phyloP scores from a whole-genome alignment of 2,888 invertebrate genomes.

The Lasioglossum leucozonium region DNA sequence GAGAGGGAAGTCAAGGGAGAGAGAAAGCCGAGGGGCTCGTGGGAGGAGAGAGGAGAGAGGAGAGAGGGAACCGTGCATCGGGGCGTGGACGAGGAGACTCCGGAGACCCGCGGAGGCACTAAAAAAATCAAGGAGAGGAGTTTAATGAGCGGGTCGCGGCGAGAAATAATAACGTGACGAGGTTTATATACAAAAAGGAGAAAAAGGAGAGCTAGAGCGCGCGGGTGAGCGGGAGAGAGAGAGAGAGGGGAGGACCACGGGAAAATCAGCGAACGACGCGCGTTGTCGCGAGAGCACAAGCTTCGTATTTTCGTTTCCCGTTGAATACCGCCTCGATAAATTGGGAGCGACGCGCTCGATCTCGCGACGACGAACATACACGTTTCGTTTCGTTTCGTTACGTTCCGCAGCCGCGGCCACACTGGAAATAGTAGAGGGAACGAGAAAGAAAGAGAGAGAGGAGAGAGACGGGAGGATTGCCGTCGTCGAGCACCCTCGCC shows the following conservation, averaged over 20 bases:
- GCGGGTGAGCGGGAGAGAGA: not conserved
- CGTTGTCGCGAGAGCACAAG: slow-evolving; percentile 29
- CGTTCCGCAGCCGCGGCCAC: slow-evolving; percentile 17
- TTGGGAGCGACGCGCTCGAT: slow-evolving; percentile 36
- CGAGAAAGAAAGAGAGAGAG: too few relatives aligned
- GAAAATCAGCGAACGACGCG: slow-evolving; percentile 29
- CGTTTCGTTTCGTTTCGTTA: slow-evolving; percentile 32
- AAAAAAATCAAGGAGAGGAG: slow-evolving; percentile 64
- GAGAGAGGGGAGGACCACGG: not conserved
- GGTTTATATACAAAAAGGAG: slow-evolving; percentile 50
- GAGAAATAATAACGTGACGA: slow-evolving; percentile 68
- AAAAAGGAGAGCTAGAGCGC: not conserved
- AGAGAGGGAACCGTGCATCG: slow-evolving; percentile 65
- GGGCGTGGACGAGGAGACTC: slow-evolving; percentile 72
- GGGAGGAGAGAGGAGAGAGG: not conserved
- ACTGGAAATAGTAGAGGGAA: slow-evolving; percentile 42
- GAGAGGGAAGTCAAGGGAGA: slow-evolving; percentile 39
- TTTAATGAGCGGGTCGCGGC: slow-evolving; percentile 67
- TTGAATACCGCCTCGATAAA: slow-evolving; percentile 52
- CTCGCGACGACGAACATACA: slow-evolving; percentile 12
- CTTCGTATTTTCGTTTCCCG: slow-evolving; percentile 55
- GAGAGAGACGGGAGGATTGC: slow-evolving; percentile 25
- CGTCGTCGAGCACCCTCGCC: slow-evolving; percentile 45
- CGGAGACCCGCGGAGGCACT: slow-evolving; percentile 41
- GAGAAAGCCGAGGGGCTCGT: slow-evolving; percentile 1